A percentile compares a stretch with the other conserved stretches of the same genome.
Conservation (phyloP, 2,797 vertebrate genomes). For the Fratercula arctica region DNA sequence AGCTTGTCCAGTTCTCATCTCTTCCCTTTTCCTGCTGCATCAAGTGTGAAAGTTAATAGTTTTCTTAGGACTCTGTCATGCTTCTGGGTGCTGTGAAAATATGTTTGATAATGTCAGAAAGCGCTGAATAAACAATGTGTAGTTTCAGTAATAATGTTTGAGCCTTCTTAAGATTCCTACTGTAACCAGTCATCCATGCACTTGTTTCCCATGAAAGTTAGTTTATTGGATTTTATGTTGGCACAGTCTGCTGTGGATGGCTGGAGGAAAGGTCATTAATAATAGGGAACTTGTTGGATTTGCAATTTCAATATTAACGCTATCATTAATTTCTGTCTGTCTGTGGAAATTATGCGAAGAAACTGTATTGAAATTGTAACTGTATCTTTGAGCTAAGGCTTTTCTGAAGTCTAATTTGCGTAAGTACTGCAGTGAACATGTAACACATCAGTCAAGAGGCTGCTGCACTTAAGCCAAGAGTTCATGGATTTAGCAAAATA, state of each 20-base stretch:
- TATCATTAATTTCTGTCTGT: neutral
- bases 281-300: neutral
- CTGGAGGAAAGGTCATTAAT: neutral
- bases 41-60: neutral
- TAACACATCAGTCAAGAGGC: neutral
- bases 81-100: neutral
- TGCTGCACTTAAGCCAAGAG: neutral
- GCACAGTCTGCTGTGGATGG: neutral
- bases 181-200: neutral
- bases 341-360: neutral
- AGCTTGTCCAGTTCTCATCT: neutral
- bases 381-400: neutral
- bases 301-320: neutral
- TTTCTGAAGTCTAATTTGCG: neutral
- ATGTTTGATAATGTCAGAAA: neutral
- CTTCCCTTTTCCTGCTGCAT: neutral
- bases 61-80: neutral
- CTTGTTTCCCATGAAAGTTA: neutral
- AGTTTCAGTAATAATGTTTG: neutral
- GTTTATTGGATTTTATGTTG: neutral
- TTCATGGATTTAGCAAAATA: neutral
- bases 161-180: neutral
- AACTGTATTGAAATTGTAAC: neutral
- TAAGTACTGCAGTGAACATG: neutral
- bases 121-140: neutral